A percentile compares a stretch with the other conserved stretches of the same genome.
Evolutionary conservation across 2,113 vertebrate genomes (phyloP).

Genomic region (western clawed frog (Xenopus tropicalis)): DNA sequence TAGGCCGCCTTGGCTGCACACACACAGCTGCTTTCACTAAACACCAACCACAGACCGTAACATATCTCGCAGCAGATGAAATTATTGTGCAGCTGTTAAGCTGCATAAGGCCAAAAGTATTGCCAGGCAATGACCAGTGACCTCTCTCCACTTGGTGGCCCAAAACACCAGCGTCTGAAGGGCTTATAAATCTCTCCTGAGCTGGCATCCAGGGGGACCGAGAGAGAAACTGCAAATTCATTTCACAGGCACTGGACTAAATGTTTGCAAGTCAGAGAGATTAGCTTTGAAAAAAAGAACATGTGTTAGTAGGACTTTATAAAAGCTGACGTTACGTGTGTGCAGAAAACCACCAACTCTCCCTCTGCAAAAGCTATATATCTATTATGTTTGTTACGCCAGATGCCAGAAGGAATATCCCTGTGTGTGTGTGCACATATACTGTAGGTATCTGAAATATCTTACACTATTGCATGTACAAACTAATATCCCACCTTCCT

Average conservation of each 20-base stretch:
- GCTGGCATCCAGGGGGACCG: slow-evolving; percentile 23
- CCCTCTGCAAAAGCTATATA: too few relatives aligned
- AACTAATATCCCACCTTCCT: too few relatives aligned
- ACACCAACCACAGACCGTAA: slow-evolving; percentile 45
- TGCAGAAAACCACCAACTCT: neutral
- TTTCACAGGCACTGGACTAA: slow-evolving; percentile 16
- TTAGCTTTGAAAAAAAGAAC: neutral
- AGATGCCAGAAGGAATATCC: too few relatives aligned
- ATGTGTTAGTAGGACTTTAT: neutral
- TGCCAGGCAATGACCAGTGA: slow-evolving; percentile 41
- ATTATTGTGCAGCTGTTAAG: slow-evolving; percentile 41
- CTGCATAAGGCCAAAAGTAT: slow-evolving; percentile 41
- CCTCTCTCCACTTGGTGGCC: slow-evolving; percentile 41
- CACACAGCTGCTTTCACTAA: slow-evolving; percentile 44
- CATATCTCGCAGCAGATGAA: slow-evolving; percentile 41
- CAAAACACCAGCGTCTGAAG: slow-evolving; percentile 32
- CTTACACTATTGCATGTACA: too few relatives aligned
- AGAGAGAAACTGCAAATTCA: slow-evolving; percentile 27
- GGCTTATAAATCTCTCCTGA: slow-evolving; percentile 38
- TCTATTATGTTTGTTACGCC: too few relatives aligned
- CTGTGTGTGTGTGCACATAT: too few relatives aligned
- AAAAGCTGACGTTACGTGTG: too few relatives aligned
- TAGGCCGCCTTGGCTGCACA: slow-evolving; percentile 2
- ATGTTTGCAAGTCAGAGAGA: slow-evolving; percentile 19
- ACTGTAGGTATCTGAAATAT: too few relatives aligned